Conservation (phyloP, 2,797 vertebrate genomes). For the Nothura maculosa region DNA sequence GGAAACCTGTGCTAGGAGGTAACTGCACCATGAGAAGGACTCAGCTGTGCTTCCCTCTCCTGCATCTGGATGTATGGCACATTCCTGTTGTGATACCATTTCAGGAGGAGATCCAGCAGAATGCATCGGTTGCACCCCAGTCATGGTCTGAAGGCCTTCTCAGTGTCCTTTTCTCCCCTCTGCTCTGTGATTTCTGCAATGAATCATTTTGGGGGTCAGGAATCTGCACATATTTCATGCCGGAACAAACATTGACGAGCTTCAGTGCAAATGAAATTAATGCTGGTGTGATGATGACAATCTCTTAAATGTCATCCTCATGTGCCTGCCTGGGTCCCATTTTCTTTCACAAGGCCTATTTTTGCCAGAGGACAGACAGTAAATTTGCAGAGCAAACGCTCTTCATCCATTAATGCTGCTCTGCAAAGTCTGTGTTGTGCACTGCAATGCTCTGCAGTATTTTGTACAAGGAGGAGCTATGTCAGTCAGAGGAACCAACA, state of each 20-base stretch:
- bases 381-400: neutral
- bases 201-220: neutral
- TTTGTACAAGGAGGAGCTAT: neutral
- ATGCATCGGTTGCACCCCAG: neutral
- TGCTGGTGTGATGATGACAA: neutral
- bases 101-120: neutral
- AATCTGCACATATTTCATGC: neutral
- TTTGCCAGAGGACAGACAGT: neutral
- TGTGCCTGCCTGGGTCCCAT: neutral
- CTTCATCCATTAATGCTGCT: neutral
- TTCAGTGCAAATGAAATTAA: neutral
- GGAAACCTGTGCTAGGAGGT: neutral
- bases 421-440: neutral
- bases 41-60: neutral
- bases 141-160: neutral
- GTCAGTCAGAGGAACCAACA: neutral
- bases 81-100: neutral
- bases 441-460: accelerated
- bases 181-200: neutral
- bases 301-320: slow-evolving; percentile 2
- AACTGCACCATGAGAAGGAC: neutral
- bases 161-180: neutral
- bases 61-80: neutral
- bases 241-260: neutral
- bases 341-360: neutral